Base-by-base conservation (phyloP, 1,140 invertebrate genomes). In the Trachymyrmex septentrionalis region DNA sequence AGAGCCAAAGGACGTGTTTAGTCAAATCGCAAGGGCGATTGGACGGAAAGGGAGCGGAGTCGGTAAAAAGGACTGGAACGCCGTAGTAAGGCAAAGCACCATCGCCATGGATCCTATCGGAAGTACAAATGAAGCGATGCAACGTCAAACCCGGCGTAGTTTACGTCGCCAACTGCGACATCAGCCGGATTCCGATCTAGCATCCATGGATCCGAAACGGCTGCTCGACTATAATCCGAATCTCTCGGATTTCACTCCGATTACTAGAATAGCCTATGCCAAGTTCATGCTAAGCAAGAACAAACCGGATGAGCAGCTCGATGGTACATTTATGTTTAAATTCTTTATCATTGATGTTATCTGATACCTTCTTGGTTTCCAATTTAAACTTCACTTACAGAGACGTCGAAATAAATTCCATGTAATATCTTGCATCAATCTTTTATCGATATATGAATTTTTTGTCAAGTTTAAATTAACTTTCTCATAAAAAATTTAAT, bases 21-120 rank as follows among this genome's bases (percentile, higher is more conserved):
- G 96, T 88, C 97, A 98, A 91, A 97, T 98, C 61, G 97, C 97
- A 0, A 97, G 97, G 90, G 97, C 97, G 3, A 97, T 98, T 73
- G 97, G 97, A 0, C 96, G 96, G 72, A 96, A 96, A 92, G 95
- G 96, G 24, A 97, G 96, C 30, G 94, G 88, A 86, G 94, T 87
- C 48, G 96, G 96, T 84, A 97, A 97, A 92, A 97, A 97, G 87
- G 97, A 99, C 88, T 99, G 98, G 98, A 98, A 98, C 92, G 97
- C 97, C 2, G 94, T 97, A 77, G 98, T 98, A 0, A 95, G 97
- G 10, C 96, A 97, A 87, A 97, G 96, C 86, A 97, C 97, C 0
- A 91, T 96, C 0, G 95, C 94, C 0, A 94, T 95, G 0, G 97
- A 98, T 95, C 98, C 97, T 0, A 98, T 98, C 86, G 98, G 98